These are phyloP conservation scores for Phalacrocorax carbo DNA, from an alignment of 2,113 vertebrate species.

Conservation along the genomic window DNA sequence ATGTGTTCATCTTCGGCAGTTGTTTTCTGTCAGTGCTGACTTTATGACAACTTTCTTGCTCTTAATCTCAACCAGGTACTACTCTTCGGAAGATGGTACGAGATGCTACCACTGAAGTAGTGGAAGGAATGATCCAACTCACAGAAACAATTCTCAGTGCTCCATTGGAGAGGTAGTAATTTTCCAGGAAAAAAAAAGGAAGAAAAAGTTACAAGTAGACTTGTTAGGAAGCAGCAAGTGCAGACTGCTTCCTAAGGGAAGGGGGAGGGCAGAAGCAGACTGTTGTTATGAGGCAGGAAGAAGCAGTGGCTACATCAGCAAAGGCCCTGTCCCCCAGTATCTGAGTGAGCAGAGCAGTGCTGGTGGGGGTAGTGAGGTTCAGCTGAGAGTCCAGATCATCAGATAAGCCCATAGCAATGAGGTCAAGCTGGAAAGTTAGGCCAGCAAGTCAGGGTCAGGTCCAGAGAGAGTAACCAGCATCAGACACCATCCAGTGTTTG, in stretches of 20 bases:
- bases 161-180: slow-evolving; percentile 80
- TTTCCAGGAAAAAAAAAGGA: background rate
- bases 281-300: background rate
- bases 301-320: background rate
- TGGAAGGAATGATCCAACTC: slow-evolving; percentile 86
- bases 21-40: background rate
- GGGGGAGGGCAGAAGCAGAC: background rate
- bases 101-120: slow-evolving; percentile 78
- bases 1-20: background rate
- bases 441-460: background rate
- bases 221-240: background rate
- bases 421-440: background rate
- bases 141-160: slow-evolving; percentile 79
- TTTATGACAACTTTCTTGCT: background rate
- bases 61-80: slow-evolving; percentile 73
- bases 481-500: background rate
- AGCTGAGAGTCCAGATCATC: background rate
- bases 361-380: background rate
- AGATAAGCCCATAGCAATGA: background rate
- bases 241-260: background rate
- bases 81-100: slow-evolving; percentile 84
- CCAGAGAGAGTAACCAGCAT: background rate
- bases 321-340: background rate
- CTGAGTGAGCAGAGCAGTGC: background rate
- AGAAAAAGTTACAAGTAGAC: background rate